Conservation (phyloP, 2,797 vertebrate species). For the Parauchenoglanis punctatus region DNA sequence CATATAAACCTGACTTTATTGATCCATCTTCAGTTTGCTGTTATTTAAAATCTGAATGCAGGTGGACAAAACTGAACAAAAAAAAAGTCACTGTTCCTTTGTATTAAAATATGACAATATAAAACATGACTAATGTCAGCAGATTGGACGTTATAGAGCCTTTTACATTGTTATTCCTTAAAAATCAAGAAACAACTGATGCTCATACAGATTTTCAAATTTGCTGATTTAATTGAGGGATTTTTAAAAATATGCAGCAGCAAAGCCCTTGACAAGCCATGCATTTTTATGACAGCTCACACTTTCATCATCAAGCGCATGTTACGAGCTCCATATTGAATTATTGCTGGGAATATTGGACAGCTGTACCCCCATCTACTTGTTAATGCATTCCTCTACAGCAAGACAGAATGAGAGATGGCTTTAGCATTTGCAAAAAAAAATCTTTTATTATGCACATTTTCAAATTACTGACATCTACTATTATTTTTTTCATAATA, state of each 20-base stretch:
- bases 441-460: not conserved
- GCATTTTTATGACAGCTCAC: not conserved
- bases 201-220: not conserved
- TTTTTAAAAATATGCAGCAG: not conserved
- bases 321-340: not conserved
- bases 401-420: not conserved
- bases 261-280: not conserved
- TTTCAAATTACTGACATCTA: not conserved
- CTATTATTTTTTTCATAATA: not conserved
- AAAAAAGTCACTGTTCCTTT: not conserved
- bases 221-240: not conserved
- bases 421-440: not conserved
- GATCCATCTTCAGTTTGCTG: not conserved
- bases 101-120: not conserved
- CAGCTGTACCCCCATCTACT: not conserved
- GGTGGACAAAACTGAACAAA: not conserved
- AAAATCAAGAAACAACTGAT: not conserved
- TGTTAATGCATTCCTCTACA: not conserved
- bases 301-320: not conserved
- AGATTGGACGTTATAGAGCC: not conserved
- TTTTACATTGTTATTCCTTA: not conserved
- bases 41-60: not conserved
- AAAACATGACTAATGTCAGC: not conserved
- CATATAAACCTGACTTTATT: not conserved
- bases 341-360: not conserved